These are phyloP conservation scores for Dasyornis broadbenti DNA, from an alignment of 2,113 vertebrate genomes.

Conservation along the genomic window DNA sequence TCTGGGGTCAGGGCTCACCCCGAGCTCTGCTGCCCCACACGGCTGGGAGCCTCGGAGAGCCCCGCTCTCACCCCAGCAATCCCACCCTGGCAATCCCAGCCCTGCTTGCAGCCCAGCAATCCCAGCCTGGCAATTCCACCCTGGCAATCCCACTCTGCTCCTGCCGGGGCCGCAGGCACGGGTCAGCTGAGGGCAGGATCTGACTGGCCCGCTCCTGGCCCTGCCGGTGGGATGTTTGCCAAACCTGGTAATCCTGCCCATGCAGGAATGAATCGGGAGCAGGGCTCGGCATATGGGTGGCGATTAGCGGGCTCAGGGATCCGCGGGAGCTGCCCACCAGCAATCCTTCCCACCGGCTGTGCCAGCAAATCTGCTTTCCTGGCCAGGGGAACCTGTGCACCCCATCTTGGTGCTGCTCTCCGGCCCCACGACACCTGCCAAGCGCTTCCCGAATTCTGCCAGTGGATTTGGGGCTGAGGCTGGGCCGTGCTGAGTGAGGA, in stretches of 20 bases:
- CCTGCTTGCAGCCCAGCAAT: accelerated
- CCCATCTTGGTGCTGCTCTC: not conserved
- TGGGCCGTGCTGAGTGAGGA: accelerated
- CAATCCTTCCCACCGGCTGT: not conserved
- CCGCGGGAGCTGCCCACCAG: accelerated
- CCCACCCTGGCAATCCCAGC: not conserved
- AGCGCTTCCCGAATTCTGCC: not conserved
- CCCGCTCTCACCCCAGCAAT: accelerated
- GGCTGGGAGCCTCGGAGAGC: not conserved
- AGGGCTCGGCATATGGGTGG: not conserved
- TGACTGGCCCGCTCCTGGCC: accelerated
- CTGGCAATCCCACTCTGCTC: accelerated
- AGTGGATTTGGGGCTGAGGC: not conserved
- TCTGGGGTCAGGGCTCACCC: not conserved
- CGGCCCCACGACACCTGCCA: accelerated
- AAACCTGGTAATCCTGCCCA: not conserved
- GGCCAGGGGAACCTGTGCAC: not conserved
- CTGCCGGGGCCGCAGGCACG: accelerated
- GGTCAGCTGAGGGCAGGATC: not conserved
- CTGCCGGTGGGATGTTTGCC: not conserved
- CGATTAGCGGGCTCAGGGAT: not conserved
- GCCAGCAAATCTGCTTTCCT: not conserved
- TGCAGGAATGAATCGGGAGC: not conserved
- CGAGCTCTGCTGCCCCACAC: not conserved
- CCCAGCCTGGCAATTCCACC: not conserved